phyloP scores from a whole-genome alignment of 2,797 vertebrate species.

The Mus minutoides region DNA sequence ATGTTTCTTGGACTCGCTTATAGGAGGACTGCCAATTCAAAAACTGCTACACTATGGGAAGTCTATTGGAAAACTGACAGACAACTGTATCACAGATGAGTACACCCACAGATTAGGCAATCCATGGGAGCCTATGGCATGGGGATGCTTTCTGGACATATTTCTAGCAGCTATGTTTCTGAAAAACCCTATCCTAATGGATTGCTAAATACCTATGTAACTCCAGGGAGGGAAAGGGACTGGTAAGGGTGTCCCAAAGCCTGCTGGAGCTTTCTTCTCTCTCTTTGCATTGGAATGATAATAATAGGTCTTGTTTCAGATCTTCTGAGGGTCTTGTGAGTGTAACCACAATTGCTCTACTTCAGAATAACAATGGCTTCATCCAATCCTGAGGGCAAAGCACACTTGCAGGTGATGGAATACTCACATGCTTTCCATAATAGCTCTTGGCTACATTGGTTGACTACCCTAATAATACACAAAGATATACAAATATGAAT shows the following conservation, averaged over 20 bases:
- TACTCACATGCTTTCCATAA: not conserved
- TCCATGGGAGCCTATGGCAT: not conserved
- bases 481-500: constrained; percentile 6
- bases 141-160: not conserved
- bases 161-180: not conserved
- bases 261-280: not conserved
- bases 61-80: not conserved
- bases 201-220: not conserved
- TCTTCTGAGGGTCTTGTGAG: not conserved
- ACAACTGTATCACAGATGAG: not conserved
- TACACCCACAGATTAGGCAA: not conserved
- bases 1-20: not conserved
- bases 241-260: not conserved
- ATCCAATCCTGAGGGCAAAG: not conserved
- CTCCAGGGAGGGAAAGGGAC: not conserved
- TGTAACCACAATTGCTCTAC: not conserved
- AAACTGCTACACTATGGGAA: not conserved
- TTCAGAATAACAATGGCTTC: not conserved
- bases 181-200: not conserved
- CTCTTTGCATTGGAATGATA: not conserved
- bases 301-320: not conserved
- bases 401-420: not conserved
- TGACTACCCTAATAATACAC: not conserved
- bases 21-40: not conserved
- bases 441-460: not conserved